Conservation (phyloP, 2,797 vertebrate species). For the Acanthopagrus latus region DNA sequence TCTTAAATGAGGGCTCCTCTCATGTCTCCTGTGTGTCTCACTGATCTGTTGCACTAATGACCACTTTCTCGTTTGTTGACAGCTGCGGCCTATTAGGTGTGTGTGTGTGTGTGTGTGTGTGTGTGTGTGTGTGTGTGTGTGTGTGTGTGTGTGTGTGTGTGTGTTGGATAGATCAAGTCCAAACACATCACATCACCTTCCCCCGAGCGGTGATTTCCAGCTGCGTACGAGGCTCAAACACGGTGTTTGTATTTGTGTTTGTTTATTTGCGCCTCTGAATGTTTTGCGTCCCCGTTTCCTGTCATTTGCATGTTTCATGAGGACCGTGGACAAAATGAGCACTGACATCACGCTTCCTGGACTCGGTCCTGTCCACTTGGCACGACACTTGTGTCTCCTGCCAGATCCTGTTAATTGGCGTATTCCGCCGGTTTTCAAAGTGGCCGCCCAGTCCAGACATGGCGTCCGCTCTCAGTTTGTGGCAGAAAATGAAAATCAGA, state of each 20-base stretch:
- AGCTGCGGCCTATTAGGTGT: slow-evolving; percentile 64
- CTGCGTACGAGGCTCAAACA: slow-evolving; percentile 15
- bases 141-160: slow-evolving; percentile 10
- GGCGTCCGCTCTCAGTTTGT: slow-evolving; percentile 23
- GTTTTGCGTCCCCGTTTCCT: slow-evolving; percentile 32
- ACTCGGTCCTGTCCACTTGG: slow-evolving; percentile 48
- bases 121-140: background rate
- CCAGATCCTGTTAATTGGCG: slow-evolving; percentile 58
- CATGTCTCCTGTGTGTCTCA: slow-evolving; percentile 24
- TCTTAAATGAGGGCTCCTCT: slow-evolving; percentile 17
- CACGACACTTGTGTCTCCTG: background rate
- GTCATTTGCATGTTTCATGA: slow-evolving; percentile 43
- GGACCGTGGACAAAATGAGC: slow-evolving; percentile 26
- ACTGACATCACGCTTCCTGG: slow-evolving; percentile 36
- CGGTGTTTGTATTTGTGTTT: slow-evolving; percentile 3
- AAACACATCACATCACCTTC: slow-evolving; percentile 43
- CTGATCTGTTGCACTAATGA: slow-evolving; percentile 45
- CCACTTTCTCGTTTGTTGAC: slow-evolving; percentile 50
- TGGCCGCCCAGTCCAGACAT: slow-evolving; percentile 24
- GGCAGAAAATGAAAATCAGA: slow-evolving; percentile 33
- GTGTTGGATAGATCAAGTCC: slow-evolving; percentile 39
- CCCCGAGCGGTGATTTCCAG: slow-evolving; percentile 36
- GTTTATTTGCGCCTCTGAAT: slow-evolving; percentile 28
- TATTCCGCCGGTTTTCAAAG: slow-evolving; percentile 51
- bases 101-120: no score